Conservation (phyloP, 2,888 invertebrate genomes). For the Lochmaea capreae region DNA sequence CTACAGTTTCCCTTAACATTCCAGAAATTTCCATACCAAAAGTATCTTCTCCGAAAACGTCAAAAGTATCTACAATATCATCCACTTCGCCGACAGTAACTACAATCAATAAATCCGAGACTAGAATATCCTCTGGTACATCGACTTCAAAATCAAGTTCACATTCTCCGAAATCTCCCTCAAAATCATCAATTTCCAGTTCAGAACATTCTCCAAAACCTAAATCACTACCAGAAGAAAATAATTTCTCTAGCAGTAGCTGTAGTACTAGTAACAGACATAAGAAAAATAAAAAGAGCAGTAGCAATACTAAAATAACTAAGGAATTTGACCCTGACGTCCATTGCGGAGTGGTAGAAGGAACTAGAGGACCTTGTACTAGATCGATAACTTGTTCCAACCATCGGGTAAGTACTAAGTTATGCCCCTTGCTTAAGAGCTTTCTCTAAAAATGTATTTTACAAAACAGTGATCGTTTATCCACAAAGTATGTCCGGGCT, state of each 20-base stretch:
- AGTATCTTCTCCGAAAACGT: slow-evolving; percentile 46
- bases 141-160: slow-evolving; percentile 34
- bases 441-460: too few relatives aligned
- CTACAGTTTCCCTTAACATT: slow-evolving; percentile 38
- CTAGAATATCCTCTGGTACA: slow-evolving; percentile 41
- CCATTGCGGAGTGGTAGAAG: slow-evolving; percentile 83
- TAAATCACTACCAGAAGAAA: slow-evolving; percentile 36
- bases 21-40: slow-evolving; percentile 44
- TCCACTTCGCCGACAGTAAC: slow-evolving; percentile 33
- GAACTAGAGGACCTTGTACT: slow-evolving; percentile 81
- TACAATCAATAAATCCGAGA: slow-evolving; percentile 42
- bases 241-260: slow-evolving; percentile 36
- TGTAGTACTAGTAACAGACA: slow-evolving; percentile 43
- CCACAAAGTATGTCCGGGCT: too few relatives aligned
- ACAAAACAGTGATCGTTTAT: too few relatives aligned
- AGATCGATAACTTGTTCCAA: slow-evolving; percentile 76
- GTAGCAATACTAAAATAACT: slow-evolving; percentile 49
- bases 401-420: slow-evolving; percentile 56
- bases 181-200: slow-evolving; percentile 30
- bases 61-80: slow-evolving; percentile 43
- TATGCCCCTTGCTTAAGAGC: neutral
- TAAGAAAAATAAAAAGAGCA: slow-evolving; percentile 48
- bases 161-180: slow-evolving; percentile 39
- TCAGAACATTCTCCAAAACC: slow-evolving; percentile 41
- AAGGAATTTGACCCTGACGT: slow-evolving; percentile 83